phyloP scores from a whole-genome alignment of 2,797 vertebrate species.

The Mallotus villosus region DNA sequence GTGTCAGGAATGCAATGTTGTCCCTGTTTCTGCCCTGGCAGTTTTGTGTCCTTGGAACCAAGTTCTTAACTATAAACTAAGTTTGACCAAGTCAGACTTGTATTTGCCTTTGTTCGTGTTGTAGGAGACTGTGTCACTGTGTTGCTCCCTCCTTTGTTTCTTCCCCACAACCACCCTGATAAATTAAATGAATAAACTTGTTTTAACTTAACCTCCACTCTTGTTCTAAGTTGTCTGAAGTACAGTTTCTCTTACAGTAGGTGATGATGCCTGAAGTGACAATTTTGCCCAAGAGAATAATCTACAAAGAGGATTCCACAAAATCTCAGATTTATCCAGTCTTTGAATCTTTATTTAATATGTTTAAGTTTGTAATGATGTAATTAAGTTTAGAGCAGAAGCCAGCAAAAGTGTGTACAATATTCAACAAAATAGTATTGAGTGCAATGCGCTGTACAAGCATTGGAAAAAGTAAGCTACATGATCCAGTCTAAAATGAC shows the following conservation, averaged over 20 bases:
- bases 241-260: too few relatives aligned
- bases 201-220: conserved; percentile 29
- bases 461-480: background rate
- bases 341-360: too few relatives aligned
- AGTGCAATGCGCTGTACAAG: background rate
- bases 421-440: background rate
- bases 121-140: conserved; percentile 21
- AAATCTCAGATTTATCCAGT: too few relatives aligned
- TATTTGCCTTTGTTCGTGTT: conserved; percentile 45
- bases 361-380: too few relatives aligned
- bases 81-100: conserved; percentile 41
- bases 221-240: conserved; percentile 9
- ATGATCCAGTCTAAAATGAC: background rate
- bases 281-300: background rate
- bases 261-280: background rate
- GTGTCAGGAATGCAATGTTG: conserved; percentile 28
- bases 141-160: conserved; percentile 33
- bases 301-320: background rate
- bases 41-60: conserved; percentile 41
- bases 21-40: conserved; percentile 42
- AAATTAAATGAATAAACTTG: conserved; percentile 62
- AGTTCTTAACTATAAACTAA: conserved; percentile 37
- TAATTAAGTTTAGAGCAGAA: too few relatives aligned
- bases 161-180: conserved; percentile 43
- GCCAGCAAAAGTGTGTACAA: background rate